These are phyloP conservation scores for Chelonoidis abingdonii DNA, from an alignment of 2,113 vertebrate species.

Conservation along the genomic window DNA sequence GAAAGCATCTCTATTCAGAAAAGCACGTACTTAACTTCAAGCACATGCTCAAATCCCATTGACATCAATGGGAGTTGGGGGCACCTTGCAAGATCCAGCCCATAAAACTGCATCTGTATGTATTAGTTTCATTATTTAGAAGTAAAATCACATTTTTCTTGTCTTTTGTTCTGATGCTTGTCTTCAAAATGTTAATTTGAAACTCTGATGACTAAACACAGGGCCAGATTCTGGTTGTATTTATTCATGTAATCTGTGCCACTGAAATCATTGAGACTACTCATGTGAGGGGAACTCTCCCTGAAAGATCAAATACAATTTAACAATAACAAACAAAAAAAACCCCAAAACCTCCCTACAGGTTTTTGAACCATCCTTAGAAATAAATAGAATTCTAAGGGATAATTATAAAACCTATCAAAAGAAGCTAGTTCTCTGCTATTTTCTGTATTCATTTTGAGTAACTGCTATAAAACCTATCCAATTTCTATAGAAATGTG, in stretches of 20 bases:
- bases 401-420: neutral
- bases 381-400: neutral
- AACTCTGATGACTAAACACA: neutral
- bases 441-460: neutral
- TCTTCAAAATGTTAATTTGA: neutral
- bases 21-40: neutral
- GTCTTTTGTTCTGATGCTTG: neutral
- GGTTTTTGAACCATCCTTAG: neutral
- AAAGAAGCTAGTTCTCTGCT: conserved; percentile 6
- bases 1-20: conserved; percentile 14
- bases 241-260: neutral
- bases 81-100: neutral
- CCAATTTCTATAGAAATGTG: conserved; percentile 12
- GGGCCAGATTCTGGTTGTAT: neutral
- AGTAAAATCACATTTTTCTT: neutral
- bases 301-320: neutral
- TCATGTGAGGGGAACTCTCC: neutral
- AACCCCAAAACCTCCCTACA: neutral
- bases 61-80: conserved; percentile 19
- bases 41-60: neutral
- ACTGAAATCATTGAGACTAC: neutral
- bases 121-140: conserved; percentile 20
- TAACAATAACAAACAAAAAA: neutral
- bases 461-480: neutral
- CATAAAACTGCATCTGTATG: neutral